phyloP scores from a whole-genome alignment of 2,888 invertebrate species.

The Matsumyia berberina region DNA sequence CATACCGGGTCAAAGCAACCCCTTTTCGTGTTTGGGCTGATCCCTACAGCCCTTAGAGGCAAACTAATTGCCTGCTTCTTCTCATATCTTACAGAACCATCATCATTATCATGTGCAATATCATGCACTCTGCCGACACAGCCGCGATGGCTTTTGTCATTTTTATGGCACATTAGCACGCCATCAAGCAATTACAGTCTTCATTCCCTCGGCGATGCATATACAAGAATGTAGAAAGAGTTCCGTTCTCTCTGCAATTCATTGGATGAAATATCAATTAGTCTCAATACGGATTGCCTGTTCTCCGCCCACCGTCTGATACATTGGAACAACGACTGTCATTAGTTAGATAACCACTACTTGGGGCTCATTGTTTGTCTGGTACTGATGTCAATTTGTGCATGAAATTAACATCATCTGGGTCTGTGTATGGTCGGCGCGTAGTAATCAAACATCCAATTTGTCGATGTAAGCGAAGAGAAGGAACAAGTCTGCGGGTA shows the following conservation, averaged over 20 bases:
- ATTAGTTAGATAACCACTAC: constrained; percentile 1
- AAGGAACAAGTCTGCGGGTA: not conserved
- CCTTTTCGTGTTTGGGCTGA: constrained; percentile 11
- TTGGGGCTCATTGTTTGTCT: not conserved
- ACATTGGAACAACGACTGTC: not conserved
- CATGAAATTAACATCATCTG: constrained; percentile 5
- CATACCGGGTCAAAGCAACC: constrained; percentile 13
- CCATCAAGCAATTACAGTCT: constrained; percentile 66
- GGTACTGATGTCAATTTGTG: not conserved
- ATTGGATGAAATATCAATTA: constrained; percentile 58
- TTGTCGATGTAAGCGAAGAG: not conserved
- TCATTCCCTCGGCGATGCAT: not conserved
- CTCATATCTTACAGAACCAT: constrained; percentile 35
- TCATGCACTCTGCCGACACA: constrained; percentile 9
- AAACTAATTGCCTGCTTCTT: constrained; percentile 52
- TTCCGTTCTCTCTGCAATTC: constrained; percentile 6
- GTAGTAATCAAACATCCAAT: constrained; percentile 18
- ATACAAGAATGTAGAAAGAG: not conserved
- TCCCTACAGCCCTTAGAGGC: constrained; percentile 26
- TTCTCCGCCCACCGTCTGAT: not conserved
- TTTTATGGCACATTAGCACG: constrained; percentile 67
- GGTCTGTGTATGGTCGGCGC: not conserved
- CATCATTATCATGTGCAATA: constrained; percentile 56
- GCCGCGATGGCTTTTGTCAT: constrained; percentile 40
- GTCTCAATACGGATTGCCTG: constrained; percentile 34